These are phyloP conservation scores for Bungarus multicinctus DNA, from an alignment of 2,113 vertebrate species.

Conservation along the genomic window DNA sequence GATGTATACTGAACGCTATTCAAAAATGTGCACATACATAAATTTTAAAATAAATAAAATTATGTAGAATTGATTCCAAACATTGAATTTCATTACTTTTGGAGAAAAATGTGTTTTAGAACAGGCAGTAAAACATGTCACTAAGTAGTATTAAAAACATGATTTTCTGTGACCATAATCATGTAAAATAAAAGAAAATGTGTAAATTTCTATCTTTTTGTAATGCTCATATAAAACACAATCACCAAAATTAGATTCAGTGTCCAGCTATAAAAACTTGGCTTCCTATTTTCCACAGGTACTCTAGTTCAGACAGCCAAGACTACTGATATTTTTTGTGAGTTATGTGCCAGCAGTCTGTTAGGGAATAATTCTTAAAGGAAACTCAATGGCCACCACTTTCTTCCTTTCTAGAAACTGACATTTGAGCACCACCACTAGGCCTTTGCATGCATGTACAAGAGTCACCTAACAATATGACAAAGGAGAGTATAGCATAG, in stretches of 20 bases:
- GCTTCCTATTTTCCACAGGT: neutral
- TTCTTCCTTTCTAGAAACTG: neutral
- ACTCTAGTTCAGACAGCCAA: neutral
- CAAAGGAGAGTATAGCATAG: neutral
- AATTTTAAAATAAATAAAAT: neutral
- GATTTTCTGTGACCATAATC: neutral
- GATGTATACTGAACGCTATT: neutral
- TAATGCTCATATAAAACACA: neutral
- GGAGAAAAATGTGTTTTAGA: neutral
- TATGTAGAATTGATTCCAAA: neutral
- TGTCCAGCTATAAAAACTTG: neutral
- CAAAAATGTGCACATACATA: neutral
- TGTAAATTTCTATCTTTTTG: neutral
- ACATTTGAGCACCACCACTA: constrained; percentile 23
- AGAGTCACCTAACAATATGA: neutral
- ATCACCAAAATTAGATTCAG: neutral
- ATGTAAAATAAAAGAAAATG: neutral
- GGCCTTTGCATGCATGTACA: constrained; percentile 6
- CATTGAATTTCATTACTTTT: neutral
- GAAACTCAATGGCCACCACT: neutral
- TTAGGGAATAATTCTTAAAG: neutral
- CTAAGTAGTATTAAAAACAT: neutral
- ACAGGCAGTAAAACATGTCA: neutral
- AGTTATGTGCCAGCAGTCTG: neutral
- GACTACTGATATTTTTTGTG: neutral